These are phyloP conservation scores for Cotesia congregata DNA, from an alignment of 2,888 invertebrate species.

Conservation along the genomic window DNA sequence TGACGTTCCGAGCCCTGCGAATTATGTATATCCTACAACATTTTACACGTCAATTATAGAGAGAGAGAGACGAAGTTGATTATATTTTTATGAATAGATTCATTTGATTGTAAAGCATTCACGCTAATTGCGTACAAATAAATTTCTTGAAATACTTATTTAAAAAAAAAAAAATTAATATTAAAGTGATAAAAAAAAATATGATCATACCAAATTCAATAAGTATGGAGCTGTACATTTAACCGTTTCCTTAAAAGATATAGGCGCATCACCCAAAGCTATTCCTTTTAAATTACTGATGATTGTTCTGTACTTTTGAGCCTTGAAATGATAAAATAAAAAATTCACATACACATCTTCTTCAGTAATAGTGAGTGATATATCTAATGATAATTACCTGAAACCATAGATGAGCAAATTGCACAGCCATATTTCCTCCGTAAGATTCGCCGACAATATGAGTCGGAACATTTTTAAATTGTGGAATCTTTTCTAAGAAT, in stretches of 20 bases:
- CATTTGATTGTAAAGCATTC: neutral
- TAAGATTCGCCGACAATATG: conserved; percentile 93
- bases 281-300: conserved; percentile 59
- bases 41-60: too few relatives aligned
- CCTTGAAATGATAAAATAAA: conserved; percentile 45
- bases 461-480: conserved; percentile 81
- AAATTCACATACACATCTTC: too few relatives aligned
- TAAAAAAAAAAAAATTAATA: too few relatives aligned
- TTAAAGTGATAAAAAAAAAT: neutral
- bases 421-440: conserved; percentile 93
- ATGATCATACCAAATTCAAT: conserved; percentile 49
- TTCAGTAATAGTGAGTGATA: neutral
- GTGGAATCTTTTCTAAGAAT: conserved; percentile 78
- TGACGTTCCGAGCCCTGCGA: too few relatives aligned
- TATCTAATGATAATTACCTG: neutral
- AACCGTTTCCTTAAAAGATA: conserved; percentile 60
- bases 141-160: too few relatives aligned
- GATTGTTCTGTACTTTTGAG: conserved; percentile 52
- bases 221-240: conserved; percentile 56
- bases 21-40: too few relatives aligned
- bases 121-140: too few relatives aligned
- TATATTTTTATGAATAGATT: neutral
- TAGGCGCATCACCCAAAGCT: conserved; percentile 58
- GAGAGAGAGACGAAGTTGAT: too few relatives aligned
- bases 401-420: conserved; percentile 75